Evolutionary conservation across 2,888 invertebrate genomes (phyloP), one percentile per base, ranked within the genome.

Genomic region (Cataglyphis cursor): DNA sequence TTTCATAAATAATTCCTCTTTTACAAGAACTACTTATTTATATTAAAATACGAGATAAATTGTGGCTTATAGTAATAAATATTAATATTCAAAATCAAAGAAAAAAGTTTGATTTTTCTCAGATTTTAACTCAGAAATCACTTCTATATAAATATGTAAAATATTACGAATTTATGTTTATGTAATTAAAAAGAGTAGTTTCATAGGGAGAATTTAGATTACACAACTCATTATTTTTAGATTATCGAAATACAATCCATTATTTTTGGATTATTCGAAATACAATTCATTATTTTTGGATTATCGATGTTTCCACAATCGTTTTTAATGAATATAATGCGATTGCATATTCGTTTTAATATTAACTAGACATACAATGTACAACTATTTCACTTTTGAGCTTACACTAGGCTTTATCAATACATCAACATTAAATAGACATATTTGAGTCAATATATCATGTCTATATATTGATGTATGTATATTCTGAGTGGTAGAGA

Each of bases 251-350:
- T 54, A 54, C 9, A 54, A 70, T 8, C 15, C 6, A 35, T 70
- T 70, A 54, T 51, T 51, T 54, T 70, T 28, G 70, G 51, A 31
- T 70, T n/a, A 70, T 35, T 18, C 18, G 51, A n/a, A 15, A 54
- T 54, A 54, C 4, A 54, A 70, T 8, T 21, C 6, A 35, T 70
- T 70, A 54, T 51, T 51, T 54, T 70, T 28, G 70, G 51, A 31
- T 70, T n/a, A 70, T 35, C 18, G 12, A 44, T 48, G n/a, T n/a
- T n/a, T 70, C 8, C 6, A 15, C 0, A 31, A 54, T 54, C 4
- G 24, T 54, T 44, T 70, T 35, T 54, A 70, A n/a, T 54, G 9
- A 54, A 48, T 54, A 21, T 35, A 21, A 68, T 8, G 15, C n/a
- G 12, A 1, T 68, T 28, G 68, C 28, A 15, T 54, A 12, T 35